Conservation (phyloP, 1,140 invertebrate species). For the Physella acuta region DNA sequence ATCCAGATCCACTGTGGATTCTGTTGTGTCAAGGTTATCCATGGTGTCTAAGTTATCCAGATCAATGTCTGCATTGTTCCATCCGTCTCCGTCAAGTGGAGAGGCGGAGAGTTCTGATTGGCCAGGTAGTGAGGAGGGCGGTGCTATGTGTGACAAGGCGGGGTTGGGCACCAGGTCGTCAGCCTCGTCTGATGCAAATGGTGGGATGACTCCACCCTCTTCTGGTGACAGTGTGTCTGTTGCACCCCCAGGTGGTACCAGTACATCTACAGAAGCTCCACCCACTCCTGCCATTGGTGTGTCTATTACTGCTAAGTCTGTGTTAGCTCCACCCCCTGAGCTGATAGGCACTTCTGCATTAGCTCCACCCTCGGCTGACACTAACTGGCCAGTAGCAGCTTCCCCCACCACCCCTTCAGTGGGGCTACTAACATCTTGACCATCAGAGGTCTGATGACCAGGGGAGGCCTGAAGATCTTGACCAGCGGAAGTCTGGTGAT, state of each 20-base stretch:
- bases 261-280: not conserved
- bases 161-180: not conserved
- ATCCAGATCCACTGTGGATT: constrained; percentile 9
- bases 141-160: not conserved
- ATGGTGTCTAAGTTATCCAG: constrained; percentile 10
- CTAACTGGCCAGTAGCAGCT: not conserved
- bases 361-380: not conserved
- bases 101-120: not conserved
- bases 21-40: not conserved
- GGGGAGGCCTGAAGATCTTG: not conserved
- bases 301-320: not conserved
- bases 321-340: not conserved
- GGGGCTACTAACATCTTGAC: constrained; percentile 3
- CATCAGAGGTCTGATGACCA: constrained; percentile 1
- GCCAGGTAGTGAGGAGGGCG: not conserved
- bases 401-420: not conserved
- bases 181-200: constrained; percentile 1
- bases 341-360: not conserved
- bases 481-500: not conserved
- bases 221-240: too few species aligned
- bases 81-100: not conserved
- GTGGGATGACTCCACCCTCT: not conserved
- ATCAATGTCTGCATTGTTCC: constrained; percentile 6
- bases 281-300: not conserved
- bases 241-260: too few species aligned